A percentile compares a stretch with the other conserved stretches of the same genome.
These are phyloP conservation scores for Platalea minor DNA, from an alignment of 2,797 vertebrate genomes.

Conservation along the genomic window DNA sequence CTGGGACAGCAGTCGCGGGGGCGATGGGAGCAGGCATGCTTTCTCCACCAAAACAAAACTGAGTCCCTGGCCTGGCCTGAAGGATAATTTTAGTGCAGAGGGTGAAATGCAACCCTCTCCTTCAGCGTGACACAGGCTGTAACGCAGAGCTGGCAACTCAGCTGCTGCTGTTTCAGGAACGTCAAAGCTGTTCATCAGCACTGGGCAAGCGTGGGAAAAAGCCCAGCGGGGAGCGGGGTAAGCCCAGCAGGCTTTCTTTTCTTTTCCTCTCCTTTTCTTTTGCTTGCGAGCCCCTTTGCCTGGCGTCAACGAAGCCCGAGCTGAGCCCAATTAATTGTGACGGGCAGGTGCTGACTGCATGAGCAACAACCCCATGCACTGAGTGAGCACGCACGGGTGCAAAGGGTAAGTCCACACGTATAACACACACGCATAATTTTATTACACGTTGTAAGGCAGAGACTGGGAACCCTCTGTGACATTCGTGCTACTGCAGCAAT, in stretches of 20 bases:
- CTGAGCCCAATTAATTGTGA: neutral
- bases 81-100: slow-evolving; percentile 31
- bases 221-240: neutral
- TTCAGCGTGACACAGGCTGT: neutral
- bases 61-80: neutral
- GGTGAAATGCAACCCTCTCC: neutral
- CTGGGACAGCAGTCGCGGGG: accelerated
- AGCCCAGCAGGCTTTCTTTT: neutral
- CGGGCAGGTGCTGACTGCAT: accelerated
- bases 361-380: accelerated
- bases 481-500: neutral
- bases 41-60: neutral
- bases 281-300: neutral
- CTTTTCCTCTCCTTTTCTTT: neutral
- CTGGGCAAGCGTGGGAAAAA: neutral
- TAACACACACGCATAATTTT: neutral
- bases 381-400: accelerated
- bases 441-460: accelerated
- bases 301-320: neutral
- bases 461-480: neutral
- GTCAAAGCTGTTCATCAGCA: neutral
- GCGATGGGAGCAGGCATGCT: accelerated
- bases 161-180: neutral
- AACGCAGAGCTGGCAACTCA: neutral
- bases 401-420: neutral